Evolutionary conservation across 2,113 vertebrate species (phyloP).

Genomic region (Odobenus rosmarus): DNA sequence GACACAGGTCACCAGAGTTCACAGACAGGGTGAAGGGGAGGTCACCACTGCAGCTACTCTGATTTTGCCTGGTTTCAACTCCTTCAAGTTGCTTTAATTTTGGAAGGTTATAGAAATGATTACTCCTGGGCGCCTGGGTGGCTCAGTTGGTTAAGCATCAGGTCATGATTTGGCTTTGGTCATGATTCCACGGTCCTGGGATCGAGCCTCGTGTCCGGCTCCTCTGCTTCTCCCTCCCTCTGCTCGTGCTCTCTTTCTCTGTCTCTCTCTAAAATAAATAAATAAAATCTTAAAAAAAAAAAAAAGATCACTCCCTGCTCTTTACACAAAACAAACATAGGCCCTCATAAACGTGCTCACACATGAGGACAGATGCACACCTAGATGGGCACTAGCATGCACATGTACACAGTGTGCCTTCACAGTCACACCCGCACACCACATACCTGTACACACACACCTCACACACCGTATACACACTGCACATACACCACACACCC

Average conservation of each 20-base stretch:
- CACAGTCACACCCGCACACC: no score
- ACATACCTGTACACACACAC: no score
- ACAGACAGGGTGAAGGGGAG: neutral
- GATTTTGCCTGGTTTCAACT: neutral
- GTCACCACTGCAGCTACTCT: neutral
- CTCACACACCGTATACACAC: no score
- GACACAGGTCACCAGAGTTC: neutral
- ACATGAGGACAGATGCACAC: no score
- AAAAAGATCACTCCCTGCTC: neutral
- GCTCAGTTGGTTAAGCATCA: neutral
- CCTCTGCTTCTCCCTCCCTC: neutral
- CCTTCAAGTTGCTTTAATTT: neutral
- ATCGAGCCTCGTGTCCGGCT: neutral
- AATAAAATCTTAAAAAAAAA: neutral
- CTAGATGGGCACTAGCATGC: accelerated
- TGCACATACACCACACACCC: no score
- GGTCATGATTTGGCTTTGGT: neutral
- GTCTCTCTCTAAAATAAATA: no score
- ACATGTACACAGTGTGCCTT: accelerated
- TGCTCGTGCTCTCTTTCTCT: no score
- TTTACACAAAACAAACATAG: neutral
- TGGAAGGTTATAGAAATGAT: neutral
- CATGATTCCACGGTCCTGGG: neutral
- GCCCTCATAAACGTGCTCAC: neutral
- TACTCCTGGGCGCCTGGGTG: neutral